Base-by-base conservation (phyloP, 2,113 vertebrate species). In the Synodontis membranacea region DNA sequence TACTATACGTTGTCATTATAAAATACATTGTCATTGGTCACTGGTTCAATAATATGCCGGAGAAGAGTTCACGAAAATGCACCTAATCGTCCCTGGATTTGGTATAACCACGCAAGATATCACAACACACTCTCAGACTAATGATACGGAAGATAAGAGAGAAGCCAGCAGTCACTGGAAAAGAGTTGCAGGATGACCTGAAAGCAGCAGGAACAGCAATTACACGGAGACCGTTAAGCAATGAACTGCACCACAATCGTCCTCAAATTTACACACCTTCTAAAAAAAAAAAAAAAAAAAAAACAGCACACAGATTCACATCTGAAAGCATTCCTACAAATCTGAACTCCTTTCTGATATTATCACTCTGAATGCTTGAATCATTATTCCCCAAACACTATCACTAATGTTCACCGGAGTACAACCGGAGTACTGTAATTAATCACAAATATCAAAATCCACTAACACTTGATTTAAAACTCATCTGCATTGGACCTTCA, bases 401-500 rank as follows among this genome's bases (percentile, higher is more conserved):
- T 78, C 46, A 31, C 6, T 78, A 52, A 31, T 1, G n/a, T 78
- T 50, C 46, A 42, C 8, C 12, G 15, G 14, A 15, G 44, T 31
- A 76, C 5, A n/a, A 50, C 74, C 31, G 1, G 23, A 46, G 42
- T 5, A 28, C 70, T 15, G 4, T 74, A 46, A 74, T 74, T 44
- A 44, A 74, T 74, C 70, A 46, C 39, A 46, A 44, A 23, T 34
- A 66, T 34, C 14, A 0, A 34, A 19, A 34, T 34, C 64, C 23
- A 2, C 70, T 44, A 25, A 10, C 23, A 14, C 70, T 74, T 74
- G 19, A 78, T 78, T 34, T 52, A 50, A 78, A 52, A 31, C 70
- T 74, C 70, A 74, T 78, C 74, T 4, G 23, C 28, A 50, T 4
- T 50, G 46, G 74, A 78, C 74, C 46, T 78, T 78, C 46, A 78